Base-by-base conservation (phyloP, 2,797 vertebrate species). In the Sylvilagus floridanus region DNA sequence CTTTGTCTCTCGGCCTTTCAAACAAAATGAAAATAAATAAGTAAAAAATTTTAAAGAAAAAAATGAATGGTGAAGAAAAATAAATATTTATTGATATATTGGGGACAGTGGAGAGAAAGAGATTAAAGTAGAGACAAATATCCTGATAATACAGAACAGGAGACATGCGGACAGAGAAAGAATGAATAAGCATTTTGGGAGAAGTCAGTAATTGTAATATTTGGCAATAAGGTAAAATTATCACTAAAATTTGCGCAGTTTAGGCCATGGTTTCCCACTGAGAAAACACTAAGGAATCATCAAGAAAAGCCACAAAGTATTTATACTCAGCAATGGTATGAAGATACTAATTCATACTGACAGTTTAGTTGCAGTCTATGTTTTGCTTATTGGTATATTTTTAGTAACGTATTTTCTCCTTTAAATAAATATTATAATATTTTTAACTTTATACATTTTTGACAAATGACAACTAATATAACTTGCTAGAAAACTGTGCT, bases 361-460 rank as follows among this genome's bases (percentile, higher is more conserved):
- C 95, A 94, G 54, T 86, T 93, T 90, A 96, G 83, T 94, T 97
- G 47, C 63, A 30, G 30, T 52, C 91, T 68, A 5, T 94, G 47
- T 95, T 94, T 94, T 90, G 19, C 26, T 73, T 60, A 22, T 76
- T 84, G 93, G 28, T 93, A 96, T 94, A 95, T 96, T 30, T 81
- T 76, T 85, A 42, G 2, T 17, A 92, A 94, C 93, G 28, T 62
- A 73, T 92, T 71, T 32, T 35, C 73, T n/a, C 89, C 77, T 97
- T 97, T 1, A 47, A 96, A 65, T 73, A 81, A 88, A 95, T 68
- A 22, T 63, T 87, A 88, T 69, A 96, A 94, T 96, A 57, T 76
- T 69, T 96, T 96, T 85, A 95, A 84, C n/a, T 75, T 84, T 76
- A 95, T 95, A 60, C 47, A 69, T 88, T 97, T 96, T 96, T 97